Conservation (phyloP, 2,113 vertebrate genomes). For the Thomomys bottae region DNA sequence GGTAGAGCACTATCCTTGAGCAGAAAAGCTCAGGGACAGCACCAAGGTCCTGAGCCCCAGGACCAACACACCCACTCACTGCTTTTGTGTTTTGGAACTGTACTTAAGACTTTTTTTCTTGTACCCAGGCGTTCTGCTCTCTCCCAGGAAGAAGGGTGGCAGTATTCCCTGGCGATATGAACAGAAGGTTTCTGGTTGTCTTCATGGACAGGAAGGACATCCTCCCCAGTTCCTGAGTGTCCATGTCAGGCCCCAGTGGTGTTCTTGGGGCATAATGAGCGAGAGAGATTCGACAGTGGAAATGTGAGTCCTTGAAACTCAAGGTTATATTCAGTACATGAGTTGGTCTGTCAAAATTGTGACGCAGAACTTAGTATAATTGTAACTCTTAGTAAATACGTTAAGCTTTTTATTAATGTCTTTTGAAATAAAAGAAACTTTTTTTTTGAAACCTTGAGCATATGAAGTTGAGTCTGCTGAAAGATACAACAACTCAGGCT, state of each 20-base stretch:
- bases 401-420: constrained; percentile 67
- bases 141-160: constrained; percentile 55
- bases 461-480: background rate
- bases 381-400: constrained; percentile 45
- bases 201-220: constrained; percentile 30
- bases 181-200: constrained; percentile 45
- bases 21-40: too few relatives aligned
- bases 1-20: too few relatives aligned
- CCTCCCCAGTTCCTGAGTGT: background rate
- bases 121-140: constrained; percentile 66
- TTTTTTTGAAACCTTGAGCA: constrained; percentile 23
- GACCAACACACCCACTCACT: too few relatives aligned
- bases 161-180: constrained; percentile 40
- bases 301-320: constrained; percentile 33
- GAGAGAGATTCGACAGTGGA: constrained; percentile 2
- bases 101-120: constrained; percentile 49
- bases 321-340: constrained; percentile 63
- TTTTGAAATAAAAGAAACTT: constrained; percentile 66
- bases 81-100: constrained; percentile 26
- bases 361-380: background rate
- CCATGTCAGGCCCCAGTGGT: background rate
- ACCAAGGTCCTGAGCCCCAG: too few relatives aligned
- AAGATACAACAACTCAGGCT: background rate
- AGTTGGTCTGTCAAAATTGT: constrained; percentile 45
- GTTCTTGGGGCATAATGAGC: background rate